These are phyloP conservation scores for Ceratina calcarata DNA, from an alignment of 1,140 invertebrate species.

Conservation along the genomic window DNA sequence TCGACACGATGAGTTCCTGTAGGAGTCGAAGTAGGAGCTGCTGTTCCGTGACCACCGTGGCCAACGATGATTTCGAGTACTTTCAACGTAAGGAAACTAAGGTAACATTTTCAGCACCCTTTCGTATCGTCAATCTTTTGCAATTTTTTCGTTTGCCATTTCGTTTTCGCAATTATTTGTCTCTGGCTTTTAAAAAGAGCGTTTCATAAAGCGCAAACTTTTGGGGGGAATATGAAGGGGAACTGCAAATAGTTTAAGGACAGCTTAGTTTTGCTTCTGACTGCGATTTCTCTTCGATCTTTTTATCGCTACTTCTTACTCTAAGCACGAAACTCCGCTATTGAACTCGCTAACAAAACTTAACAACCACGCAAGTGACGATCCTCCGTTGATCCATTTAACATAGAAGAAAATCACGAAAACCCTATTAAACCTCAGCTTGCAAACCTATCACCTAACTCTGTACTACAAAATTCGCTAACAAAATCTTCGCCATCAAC, in stretches of 20 bases:
- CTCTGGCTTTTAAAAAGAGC: no score
- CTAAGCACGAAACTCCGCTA: neutral
- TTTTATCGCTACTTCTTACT: neutral
- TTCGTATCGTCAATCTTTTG: neutral
- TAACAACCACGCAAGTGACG: neutral
- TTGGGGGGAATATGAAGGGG: no score
- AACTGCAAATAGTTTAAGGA: no score
- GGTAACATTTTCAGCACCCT: conserved; percentile 55
- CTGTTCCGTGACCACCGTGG: conserved; percentile 84
- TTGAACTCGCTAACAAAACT: neutral
- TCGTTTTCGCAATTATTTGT: neutral
- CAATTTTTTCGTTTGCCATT: neutral
- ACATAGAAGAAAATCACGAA: no score
- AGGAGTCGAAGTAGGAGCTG: conserved; percentile 81
- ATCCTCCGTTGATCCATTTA: no score
- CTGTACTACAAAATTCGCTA: no score
- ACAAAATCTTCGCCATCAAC: neutral
- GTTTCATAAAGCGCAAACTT: no score
- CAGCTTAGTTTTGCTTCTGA: no score
- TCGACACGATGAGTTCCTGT: conserved; percentile 81
- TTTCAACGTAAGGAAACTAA: conserved; percentile 78
- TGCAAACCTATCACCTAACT: no score
- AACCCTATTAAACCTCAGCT: no score
- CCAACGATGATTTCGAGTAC: conserved; percentile 86
- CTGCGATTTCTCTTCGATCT: neutral